A percentile compares a stretch with the other conserved stretches of the same genome.
Evolutionary conservation across 2,888 invertebrate genomes (phyloP).

Genomic region (Drosophila nr. medialis): DNA sequence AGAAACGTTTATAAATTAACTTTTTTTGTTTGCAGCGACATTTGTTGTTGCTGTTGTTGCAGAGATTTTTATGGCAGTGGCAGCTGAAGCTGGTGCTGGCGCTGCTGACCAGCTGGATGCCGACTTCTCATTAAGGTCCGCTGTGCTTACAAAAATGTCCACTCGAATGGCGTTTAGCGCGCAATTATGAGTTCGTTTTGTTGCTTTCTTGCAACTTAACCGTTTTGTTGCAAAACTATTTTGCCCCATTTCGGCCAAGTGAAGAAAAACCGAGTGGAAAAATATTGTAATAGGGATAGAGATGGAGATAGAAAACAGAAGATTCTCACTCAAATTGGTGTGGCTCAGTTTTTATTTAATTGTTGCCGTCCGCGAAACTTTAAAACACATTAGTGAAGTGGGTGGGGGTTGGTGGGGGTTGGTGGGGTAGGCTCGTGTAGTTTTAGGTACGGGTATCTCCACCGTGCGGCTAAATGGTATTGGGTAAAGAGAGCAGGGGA

Average conservation of each 20-base stretch:
- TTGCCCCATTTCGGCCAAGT: constrained; percentile 23
- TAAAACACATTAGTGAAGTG: constrained; percentile 34
- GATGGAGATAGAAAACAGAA: constrained; percentile 3
- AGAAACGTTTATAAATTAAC: constrained; percentile 52
- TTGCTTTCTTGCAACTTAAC: constrained; percentile 33
- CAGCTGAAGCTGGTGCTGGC: constrained; percentile 22
- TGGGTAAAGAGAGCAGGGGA: not conserved
- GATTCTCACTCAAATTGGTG: constrained; percentile 58
- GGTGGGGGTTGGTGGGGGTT: not conserved
- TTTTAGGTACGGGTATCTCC: not conserved
- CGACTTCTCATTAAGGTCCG: constrained; percentile 50
- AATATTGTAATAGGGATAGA: not conserved
- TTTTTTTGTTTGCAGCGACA: constrained; percentile 29
- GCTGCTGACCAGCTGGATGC: constrained; percentile 42
- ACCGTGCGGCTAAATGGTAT: not conserved
- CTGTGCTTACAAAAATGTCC: constrained; percentile 63
- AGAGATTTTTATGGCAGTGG: constrained; percentile 38
- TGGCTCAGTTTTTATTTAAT: constrained; percentile 54
- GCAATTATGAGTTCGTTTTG: constrained; percentile 70
- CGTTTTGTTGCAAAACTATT: constrained; percentile 46
- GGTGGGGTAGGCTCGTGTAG: not conserved
- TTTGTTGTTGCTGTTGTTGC: constrained; percentile 25
- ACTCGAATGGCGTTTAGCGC: constrained; percentile 74
- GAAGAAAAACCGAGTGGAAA: constrained; percentile 6
- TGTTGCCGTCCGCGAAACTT: constrained; percentile 43